Base-by-base conservation (phyloP, 2,888 invertebrate species). In the Volucella inanis region DNA sequence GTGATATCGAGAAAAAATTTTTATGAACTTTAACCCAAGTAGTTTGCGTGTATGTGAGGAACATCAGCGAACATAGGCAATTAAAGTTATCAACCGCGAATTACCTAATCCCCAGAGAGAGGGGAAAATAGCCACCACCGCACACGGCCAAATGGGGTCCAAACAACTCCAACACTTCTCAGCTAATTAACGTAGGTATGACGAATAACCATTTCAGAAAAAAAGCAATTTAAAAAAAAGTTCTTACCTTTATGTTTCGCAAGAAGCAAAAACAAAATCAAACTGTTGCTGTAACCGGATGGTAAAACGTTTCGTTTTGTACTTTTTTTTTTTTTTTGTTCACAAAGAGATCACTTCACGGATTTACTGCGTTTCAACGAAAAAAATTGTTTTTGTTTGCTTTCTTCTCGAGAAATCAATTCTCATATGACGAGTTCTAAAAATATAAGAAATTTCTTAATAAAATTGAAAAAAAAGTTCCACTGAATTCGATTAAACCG, bases 381-480 rank as follows among this genome's bases (percentile, higher is more conserved):
- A 59, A 67, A 52, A 22, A 54, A 22, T 15, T 22, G 18, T 22
- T 22, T 45, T 59, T 65, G 6, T 31, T 31, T 31, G 31, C 6
- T 31, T 64, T 59, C 38, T 64, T 59, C 38, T 12, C n/a, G 47
- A 45, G 31, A 45, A 59, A 50, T 61, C 14, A 65, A 65, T 65
- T 72, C 49, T 62, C 22, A 39, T 52, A 62, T 75, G 70, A 80
- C 65, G 65, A 54, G 50, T 80, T 84, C 84, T 84, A 84, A 80
- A 84, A 84, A 80, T 84, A 84, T 50, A 68, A 64, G 55, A 65
- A 61, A 59, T 74, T 68, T 74, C 50, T 76, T 65, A 70, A 75
- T 61, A 47, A 45, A 67, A 52, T 39, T 41, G 31, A 31, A 31
- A 3, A 18, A 64, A 65, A 65, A 72, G 57, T 55, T 67, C 47